Conservation (phyloP, 1,140 invertebrate species). For the Apis cerana region DNA sequence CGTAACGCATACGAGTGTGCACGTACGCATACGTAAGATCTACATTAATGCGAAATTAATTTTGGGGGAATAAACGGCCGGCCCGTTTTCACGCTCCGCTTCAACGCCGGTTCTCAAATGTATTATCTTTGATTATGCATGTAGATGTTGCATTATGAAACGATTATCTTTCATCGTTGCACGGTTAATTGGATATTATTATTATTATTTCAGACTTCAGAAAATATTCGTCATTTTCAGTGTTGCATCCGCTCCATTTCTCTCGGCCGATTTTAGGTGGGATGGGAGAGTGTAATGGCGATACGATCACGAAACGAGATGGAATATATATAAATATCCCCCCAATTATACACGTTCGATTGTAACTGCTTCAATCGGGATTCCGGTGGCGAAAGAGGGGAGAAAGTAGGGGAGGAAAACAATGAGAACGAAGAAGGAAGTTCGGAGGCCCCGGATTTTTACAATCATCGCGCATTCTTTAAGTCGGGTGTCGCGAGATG, state of each 20-base stretch:
- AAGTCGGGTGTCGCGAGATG: conserved; percentile 21
- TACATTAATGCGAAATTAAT: conserved; percentile 22
- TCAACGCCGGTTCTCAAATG: background rate
- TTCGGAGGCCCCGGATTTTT: conserved; percentile 2
- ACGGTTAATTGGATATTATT: too few species aligned
- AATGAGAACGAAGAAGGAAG: background rate
- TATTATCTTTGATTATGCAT: background rate
- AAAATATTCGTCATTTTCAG: too few species aligned
- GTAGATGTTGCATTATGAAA: background rate
- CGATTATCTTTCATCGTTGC: too few species aligned
- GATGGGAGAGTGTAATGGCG: too few species aligned
- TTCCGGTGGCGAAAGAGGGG: background rate
- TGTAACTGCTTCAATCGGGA: conserved; percentile 4
- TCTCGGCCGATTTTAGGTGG: too few species aligned
- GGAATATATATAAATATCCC: too few species aligned
- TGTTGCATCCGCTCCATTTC: too few species aligned
- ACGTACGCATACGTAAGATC: too few species aligned
- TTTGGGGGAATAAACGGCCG: background rate
- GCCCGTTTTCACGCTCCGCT: background rate
- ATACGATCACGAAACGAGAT: too few species aligned
- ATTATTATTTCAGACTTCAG: too few species aligned
- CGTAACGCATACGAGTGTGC: background rate
- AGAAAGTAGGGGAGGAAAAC: background rate
- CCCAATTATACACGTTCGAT: background rate
- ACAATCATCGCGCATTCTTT: conserved; percentile 24